Percentiles rank a stretch among this genome's conserved stretches.
Evolutionary conservation across 2,888 invertebrate genomes (phyloP).

Genomic region (Baronia brevicornis): DNA sequence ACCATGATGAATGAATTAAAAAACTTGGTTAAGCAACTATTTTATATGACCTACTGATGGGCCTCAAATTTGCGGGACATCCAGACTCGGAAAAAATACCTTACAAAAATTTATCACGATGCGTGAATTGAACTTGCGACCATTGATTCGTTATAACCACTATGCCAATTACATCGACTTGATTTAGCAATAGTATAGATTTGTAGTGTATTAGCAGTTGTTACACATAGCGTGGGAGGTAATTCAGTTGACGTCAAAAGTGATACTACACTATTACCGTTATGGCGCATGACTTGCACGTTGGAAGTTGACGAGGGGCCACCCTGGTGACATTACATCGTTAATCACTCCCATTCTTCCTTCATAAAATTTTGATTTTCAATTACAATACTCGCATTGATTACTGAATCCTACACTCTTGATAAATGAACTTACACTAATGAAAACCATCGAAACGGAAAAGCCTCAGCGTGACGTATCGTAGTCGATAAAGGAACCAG

Average conservation of each 20-base stretch:
- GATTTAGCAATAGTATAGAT: constrained; percentile 19
- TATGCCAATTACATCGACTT: no score
- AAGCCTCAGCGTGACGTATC: constrained; percentile 22
- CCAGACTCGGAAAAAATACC: no score
- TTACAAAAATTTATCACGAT: no score
- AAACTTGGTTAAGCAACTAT: no score
- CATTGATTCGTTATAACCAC: no score
- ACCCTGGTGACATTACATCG: constrained; percentile 57
- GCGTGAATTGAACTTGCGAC: no score
- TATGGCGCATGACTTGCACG: constrained; percentile 65
- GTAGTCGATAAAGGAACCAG: constrained; percentile 26
- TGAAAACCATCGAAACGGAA: constrained; percentile 9
- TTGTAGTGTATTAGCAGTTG: constrained; percentile 45
- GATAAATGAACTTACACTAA: constrained; percentile 44
- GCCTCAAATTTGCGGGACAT: no score
- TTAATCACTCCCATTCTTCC: constrained; percentile 62
- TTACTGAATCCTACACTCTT: constrained; percentile 52
- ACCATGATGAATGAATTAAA: no score
- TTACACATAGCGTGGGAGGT: constrained; percentile 53
- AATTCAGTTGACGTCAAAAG: constrained; percentile 58
- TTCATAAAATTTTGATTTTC: constrained; percentile 67
- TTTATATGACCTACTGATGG: no score
- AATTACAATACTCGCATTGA: constrained; percentile 54
- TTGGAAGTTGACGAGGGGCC: constrained; percentile 54
- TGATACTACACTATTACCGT: constrained; percentile 65